Base-by-base conservation (phyloP, 1,140 invertebrate genomes). In the Philotrypesis tridentata region DNA sequence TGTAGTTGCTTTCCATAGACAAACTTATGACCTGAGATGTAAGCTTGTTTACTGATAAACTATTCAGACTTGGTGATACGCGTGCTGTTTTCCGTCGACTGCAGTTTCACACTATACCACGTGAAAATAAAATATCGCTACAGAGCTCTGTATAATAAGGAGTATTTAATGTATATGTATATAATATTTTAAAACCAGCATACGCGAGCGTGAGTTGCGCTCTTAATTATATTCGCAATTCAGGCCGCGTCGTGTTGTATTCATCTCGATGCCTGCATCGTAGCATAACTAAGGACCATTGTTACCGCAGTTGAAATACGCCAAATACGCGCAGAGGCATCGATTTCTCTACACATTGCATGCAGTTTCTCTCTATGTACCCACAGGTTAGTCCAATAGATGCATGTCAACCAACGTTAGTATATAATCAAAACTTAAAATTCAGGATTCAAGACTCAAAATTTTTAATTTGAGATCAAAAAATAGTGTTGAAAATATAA, bases 41-140 rank as follows among this genome's bases (percentile, higher is more conserved):
- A 68, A 33, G 65, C 11, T 33, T 68, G 65, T 68, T 68, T 68
- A 68, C 65, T 68, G 27, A 31, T 27, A 68, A 68, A 68, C 27
- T 68, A 68, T 68, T 68, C 29, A 33, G 65, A 68, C 65, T n/a
- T n/a, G n/a, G n/a, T 25, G 29, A 33, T 31, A 1, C 65, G 65
- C 21, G 23, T 60, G 55, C 55, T 2, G 14, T 4, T 60, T 23
- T 5, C 55, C n/a, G 55, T 60, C 55, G 55, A 60, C 55, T 37
- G 12, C 55, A 23, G n/a, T n/a, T n/a, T n/a, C n/a, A n/a, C n/a
- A n/a, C 55, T 3, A 21, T 21, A 14, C 14, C 14, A 4, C 55
- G n/a, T 60, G 12, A 60, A 7, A 14, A 60, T 21, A 43, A 8
- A 60, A 60, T 60, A 5, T 37, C 33, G 33, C 33, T 5, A 37